Percentiles rank a stretch among this genome's conserved stretches.
phyloP scores from a whole-genome alignment of 2,113 vertebrate species.

The Phylloscopus trochiloides region DNA sequence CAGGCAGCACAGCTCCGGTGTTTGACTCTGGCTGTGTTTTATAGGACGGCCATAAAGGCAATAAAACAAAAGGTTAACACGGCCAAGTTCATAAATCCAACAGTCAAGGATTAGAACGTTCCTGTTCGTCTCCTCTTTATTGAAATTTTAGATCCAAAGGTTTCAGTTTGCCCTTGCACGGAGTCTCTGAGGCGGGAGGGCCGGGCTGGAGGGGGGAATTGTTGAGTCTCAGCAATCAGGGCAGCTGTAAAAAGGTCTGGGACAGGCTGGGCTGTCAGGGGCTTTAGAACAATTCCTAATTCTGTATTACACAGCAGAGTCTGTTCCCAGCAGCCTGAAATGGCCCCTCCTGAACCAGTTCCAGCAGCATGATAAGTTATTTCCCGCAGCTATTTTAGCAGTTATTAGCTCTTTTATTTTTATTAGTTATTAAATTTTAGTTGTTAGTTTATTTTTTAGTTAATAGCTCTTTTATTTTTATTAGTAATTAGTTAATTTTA shows the following conservation, averaged over 20 bases:
- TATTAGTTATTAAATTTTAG: not conserved
- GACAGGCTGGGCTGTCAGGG: not conserved
- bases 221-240: not conserved
- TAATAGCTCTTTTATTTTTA: not conserved
- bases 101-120: not conserved
- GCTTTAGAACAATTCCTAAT: not conserved
- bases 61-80: slow-evolving; percentile 49
- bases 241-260: not conserved
- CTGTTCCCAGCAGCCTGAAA: not conserved
- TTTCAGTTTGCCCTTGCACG: not conserved
- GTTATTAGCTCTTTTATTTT: not conserved
- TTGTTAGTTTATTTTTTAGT: not conserved
- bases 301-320: not conserved
- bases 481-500: not conserved
- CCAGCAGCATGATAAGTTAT: not conserved
- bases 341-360: not conserved
- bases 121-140: not conserved
- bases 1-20: not conserved
- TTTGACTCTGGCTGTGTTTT: not conserved
- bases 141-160: not conserved
- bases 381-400: not conserved
- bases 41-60: not conserved
- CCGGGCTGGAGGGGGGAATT: not conserved
- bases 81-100: slow-evolving; percentile 36
- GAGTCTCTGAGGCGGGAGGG: not conserved